Conservation (phyloP, 2,888 invertebrate genomes). For the Athalia cordata region DNA sequence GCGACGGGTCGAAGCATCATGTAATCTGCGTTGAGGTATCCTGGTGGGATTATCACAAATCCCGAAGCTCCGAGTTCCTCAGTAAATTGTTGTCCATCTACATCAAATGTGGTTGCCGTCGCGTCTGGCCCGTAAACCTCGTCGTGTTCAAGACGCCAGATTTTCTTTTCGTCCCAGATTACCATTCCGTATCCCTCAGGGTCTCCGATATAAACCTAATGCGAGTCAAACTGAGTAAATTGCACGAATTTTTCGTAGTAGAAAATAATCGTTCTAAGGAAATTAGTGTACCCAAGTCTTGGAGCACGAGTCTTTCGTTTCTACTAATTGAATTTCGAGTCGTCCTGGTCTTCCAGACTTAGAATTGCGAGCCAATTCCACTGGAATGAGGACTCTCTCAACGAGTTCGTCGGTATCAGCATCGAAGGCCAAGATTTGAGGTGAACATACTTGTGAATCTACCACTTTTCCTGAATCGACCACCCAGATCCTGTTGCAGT, state of each 20-base stretch:
- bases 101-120: not conserved
- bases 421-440: conserved; percentile 85
- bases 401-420: conserved; percentile 73
- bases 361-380: conserved; percentile 50
- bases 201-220: conserved; percentile 53
- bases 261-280: no score
- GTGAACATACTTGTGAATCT: conserved; percentile 78
- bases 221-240: no score
- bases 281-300: conserved; percentile 27
- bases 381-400: conserved; percentile 55
- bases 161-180: not conserved
- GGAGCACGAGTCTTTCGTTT: not conserved
- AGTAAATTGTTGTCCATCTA: not conserved
- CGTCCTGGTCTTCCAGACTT: not conserved
- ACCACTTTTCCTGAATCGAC: conserved; percentile 82
- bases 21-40: conserved; percentile 12
- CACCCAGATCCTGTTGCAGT: conserved; percentile 82
- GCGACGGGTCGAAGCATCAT: not conserved
- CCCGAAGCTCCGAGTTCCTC: not conserved
- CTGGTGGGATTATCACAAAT: not conserved
- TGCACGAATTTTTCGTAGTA: not conserved
- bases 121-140: not conserved
- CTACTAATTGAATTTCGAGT: not conserved
- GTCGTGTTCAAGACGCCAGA: conserved; percentile 21
- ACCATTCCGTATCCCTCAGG: not conserved